These are phyloP conservation scores for Athalia circularis DNA, from an alignment of 2,888 invertebrate species.

Conservation along the genomic window DNA sequence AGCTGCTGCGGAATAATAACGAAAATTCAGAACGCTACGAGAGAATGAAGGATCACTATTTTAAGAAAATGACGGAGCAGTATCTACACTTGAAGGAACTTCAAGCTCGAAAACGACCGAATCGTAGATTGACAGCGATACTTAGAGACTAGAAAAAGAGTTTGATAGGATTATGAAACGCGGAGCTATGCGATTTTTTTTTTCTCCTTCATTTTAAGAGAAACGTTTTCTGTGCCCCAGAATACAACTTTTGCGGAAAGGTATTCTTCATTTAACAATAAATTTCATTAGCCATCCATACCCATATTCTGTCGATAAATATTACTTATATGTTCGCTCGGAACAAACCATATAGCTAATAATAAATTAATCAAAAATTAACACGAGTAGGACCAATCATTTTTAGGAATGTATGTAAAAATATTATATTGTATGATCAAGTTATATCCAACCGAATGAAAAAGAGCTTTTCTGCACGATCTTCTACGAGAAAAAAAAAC, in stretches of 20 bases:
- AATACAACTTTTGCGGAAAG: no score
- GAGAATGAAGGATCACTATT: slow-evolving; percentile 13
- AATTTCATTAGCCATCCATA: not conserved
- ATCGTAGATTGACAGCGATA: slow-evolving; percentile 25
- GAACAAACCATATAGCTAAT: slow-evolving; percentile 28
- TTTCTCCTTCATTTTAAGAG: no score
- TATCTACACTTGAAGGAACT: not conserved
- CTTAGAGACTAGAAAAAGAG: not conserved
- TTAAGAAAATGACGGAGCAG: slow-evolving; percentile 1
- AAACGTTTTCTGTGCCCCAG: no score
- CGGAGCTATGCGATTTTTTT: no score
- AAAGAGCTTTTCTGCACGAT: not conserved
- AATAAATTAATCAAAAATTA: not conserved
- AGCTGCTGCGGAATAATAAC: not conserved
- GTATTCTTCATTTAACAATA: no score
- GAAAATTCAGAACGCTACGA: not conserved
- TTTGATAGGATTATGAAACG: not conserved
- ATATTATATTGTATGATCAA: not conserved
- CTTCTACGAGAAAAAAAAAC: not conserved
- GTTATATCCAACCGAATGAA: not conserved
- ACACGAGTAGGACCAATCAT: slow-evolving; percentile 12
- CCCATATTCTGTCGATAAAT: not conserved
- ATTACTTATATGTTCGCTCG: slow-evolving; percentile 12
- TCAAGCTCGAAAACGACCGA: not conserved
- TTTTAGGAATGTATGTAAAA: not conserved